Base-by-base conservation (phyloP, 2,113 vertebrate species). In the Mesoclemmys tuberculata region DNA sequence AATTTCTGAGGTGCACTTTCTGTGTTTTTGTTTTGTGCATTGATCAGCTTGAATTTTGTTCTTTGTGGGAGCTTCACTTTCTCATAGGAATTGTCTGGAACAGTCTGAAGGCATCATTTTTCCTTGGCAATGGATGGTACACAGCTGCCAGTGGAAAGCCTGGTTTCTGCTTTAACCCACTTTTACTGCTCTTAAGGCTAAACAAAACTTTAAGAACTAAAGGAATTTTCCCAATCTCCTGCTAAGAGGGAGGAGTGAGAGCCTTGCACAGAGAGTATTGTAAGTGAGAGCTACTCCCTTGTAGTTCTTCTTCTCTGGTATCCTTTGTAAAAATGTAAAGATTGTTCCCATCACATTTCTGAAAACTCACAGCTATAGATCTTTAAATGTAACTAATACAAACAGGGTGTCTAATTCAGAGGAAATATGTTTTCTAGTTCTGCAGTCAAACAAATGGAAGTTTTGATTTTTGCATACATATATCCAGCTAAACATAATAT, bases 181-280 rank as follows among this genome's bases (percentile, higher is more conserved):
- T 46, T 92, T 31, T 86, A 3, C 48, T 1, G 4, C 12, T 21
- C 56, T 78, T 41, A 88, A 71, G 86, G 38, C 64, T 22, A 44
- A 44, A 58, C 58, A 80, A 6, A 19, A 4, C 5, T 48, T 41
- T 71, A 0, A 24, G 64, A 29, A 13, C 71, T 4, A 0, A 0
- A 18, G 71, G 31, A 91, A 35, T 61, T 64, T 44, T 75, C 22
- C 81, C 44, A 1, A 0, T 0, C 88, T 82, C 31, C 31, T 16
- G 38, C 21, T 10, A 4, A 35, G 79, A 52, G 35, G n/a, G n/a
- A 55, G 80, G n/a, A 41, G 22, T 27, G 51, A n/a, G 24, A 81
- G 35, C 52, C 21, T 21, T 38, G 51, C 22, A 26, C 13, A 5
- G 35, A 52, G 26, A 35, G 51, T 51, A 22, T 31, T 5, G 10